Evolutionary conservation across 2,797 vertebrate genomes (phyloP), one percentile per base, ranked within the genome.

Genomic region (Urophycis tenuis): DNA sequence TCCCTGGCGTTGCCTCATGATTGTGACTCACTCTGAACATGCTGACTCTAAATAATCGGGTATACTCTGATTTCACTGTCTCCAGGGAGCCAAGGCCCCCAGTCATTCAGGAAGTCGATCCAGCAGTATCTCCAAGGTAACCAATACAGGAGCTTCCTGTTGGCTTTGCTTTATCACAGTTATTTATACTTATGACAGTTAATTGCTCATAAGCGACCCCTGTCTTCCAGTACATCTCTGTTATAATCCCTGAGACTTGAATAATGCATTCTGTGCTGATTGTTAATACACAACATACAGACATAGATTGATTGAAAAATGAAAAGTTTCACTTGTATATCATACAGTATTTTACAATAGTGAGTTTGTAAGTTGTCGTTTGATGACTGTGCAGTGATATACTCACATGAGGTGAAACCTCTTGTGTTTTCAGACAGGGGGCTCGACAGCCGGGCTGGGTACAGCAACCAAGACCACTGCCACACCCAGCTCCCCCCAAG

Each of bases 111-210:
- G 95, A 82, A 98, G 96, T 91, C 94, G 95, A 90, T 96, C 96
- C 77, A 97, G 96, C 92, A 97, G 95, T 91, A 95, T 96, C 91
- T 97, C 97, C 89, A 99, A 98, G 95, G 96, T 99, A 94, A 84
- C 85, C 3, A 5, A 75, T 60, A 22, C 45, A 22, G 17, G 4
- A 53, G 45, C 45, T 19, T 53, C 45, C 45, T 6, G 45, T 19
- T 53, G 45, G 45, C 19, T 22, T 53, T 53, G 6, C 12, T 19
- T 19, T 14, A 49, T 49, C 14, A 49, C 45, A 3, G 41, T 10
- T 11, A 70, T 70, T 17, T 31, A 70, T 15, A 32, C 15, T 30
- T 17, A 70, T 60, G 64, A 30, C 9, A 69, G 64, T 2, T 31
- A 29, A 25, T 25, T 10, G n/a, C n/a, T 67, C 64, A 67, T 29